Percentiles rank a stretch among this genome's conserved stretches.
Evolutionary conservation across 2,797 vertebrate species (phyloP).

Genomic region (Astyanax mexicanus): DNA sequence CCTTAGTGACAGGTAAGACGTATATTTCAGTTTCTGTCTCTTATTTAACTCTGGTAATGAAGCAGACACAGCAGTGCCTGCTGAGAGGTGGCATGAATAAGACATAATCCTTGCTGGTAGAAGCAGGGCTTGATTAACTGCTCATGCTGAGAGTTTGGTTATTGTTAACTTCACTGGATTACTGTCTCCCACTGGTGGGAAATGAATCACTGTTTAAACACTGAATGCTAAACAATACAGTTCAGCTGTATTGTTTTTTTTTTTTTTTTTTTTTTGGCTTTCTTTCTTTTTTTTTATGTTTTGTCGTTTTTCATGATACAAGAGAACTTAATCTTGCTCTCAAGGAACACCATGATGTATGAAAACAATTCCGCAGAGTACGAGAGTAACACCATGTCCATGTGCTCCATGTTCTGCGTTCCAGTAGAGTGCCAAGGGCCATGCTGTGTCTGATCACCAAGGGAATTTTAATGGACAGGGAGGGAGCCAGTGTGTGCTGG

Average conservation of each 20-base stretch:
- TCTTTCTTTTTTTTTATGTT: not conserved
- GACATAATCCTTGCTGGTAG: constrained; percentile 29
- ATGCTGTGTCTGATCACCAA: constrained; percentile 25
- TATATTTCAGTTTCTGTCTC: not conserved
- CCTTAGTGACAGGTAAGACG: constrained; percentile 93
- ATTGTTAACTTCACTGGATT: constrained; percentile 28
- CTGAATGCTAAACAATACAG: constrained; percentile 1
- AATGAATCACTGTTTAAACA: constrained; percentile 6
- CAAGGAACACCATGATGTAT: not conserved
- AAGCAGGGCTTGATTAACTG: constrained; percentile 23
- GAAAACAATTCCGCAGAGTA: constrained; percentile 6
- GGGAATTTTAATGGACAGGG: constrained; percentile 10
- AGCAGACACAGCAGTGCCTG: not conserved
- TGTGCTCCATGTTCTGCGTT: constrained; percentile 61
- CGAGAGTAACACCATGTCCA: constrained; percentile 47
- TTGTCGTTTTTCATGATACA: too few species aligned
- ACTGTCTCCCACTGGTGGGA: constrained; percentile 11
- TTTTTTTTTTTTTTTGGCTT: not conserved
- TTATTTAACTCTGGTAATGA: not conserved
- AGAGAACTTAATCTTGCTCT: not conserved
- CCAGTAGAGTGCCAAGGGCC: constrained; percentile 50
- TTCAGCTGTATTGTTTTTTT: not conserved
- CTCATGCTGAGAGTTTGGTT: constrained; percentile 23
- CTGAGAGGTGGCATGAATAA: constrained; percentile 15
- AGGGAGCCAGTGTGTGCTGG: constrained; percentile 39